phyloP scores from a whole-genome alignment of 2,113 vertebrate species.

The Glaucidium brasilianum region DNA sequence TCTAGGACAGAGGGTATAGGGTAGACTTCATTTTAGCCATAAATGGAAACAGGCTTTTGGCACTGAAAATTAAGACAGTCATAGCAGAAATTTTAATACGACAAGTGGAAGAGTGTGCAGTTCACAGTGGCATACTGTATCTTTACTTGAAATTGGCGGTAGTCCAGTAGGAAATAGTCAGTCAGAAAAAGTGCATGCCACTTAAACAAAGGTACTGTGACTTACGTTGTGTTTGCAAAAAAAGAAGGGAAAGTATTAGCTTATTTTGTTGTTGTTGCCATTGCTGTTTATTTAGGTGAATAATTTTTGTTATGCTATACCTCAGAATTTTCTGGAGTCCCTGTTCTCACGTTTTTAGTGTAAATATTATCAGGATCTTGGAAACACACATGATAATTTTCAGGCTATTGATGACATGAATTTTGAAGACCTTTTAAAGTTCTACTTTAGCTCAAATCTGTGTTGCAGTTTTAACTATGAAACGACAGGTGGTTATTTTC shows the following conservation, averaged over 20 bases:
- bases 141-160: not conserved
- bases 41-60: not conserved
- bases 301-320: not conserved
- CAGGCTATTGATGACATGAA: not conserved
- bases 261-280: not conserved
- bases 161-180: not conserved
- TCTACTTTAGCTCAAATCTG: not conserved
- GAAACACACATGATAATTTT: not conserved
- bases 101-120: not conserved
- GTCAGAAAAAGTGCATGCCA: not conserved
- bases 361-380: not conserved
- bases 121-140: not conserved
- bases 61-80: not conserved
- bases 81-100: not conserved
- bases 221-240: not conserved
- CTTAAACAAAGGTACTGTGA: not conserved
- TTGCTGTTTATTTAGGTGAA: not conserved
- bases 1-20: not conserved
- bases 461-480: not conserved
- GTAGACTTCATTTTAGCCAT: not conserved
- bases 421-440: not conserved
- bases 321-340: not conserved
- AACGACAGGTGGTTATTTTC: not conserved
- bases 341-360: fast-evolving
- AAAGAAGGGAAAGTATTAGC: not conserved